Evolutionary conservation across 2,888 invertebrate genomes (phyloP).

Genomic region (Chironomus tentans): DNA sequence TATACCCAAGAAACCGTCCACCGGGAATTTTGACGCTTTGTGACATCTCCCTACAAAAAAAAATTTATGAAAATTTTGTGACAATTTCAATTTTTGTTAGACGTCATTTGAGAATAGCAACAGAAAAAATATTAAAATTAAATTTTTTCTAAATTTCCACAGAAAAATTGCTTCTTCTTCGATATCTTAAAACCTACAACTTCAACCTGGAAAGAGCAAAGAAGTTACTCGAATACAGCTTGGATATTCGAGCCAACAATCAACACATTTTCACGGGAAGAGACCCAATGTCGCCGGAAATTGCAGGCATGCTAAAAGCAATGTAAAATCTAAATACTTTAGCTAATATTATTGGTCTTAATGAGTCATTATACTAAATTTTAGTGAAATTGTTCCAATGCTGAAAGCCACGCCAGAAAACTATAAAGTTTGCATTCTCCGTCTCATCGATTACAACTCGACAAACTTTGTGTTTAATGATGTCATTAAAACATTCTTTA

Average conservation of each 20-base stretch:
- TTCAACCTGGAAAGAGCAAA: constrained; percentile 51
- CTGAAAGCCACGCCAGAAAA: constrained; percentile 57
- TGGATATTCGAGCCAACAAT: constrained; percentile 49
- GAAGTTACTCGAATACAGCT: constrained; percentile 48
- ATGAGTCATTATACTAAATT: background rate
- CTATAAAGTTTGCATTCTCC: constrained; percentile 57
- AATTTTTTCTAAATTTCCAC: constrained; percentile 31
- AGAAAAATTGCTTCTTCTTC: constrained; percentile 50
- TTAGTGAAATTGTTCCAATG: constrained; percentile 52
- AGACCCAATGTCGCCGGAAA: constrained; percentile 47
- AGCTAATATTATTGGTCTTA: constrained; percentile 22
- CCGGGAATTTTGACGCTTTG: too few relatives aligned
- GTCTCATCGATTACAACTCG: constrained; percentile 52
- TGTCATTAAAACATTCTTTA: constrained; percentile 60
- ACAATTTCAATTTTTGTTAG: too few relatives aligned
- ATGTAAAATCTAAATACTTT: constrained; percentile 43
- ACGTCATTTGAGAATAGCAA: too few relatives aligned
- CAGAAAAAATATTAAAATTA: too few relatives aligned
- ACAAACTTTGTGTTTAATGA: constrained; percentile 57
- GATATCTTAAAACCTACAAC: constrained; percentile 49
- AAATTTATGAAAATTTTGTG: too few relatives aligned
- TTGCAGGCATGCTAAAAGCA: constrained; percentile 47
- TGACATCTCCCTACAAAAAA: too few relatives aligned
- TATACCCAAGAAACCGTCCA: too few relatives aligned
- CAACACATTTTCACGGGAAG: constrained; percentile 53